These are phyloP conservation scores for Eucera pruinosa DNA, from an alignment of 2,888 invertebrate genomes.

Conservation along the genomic window DNA sequence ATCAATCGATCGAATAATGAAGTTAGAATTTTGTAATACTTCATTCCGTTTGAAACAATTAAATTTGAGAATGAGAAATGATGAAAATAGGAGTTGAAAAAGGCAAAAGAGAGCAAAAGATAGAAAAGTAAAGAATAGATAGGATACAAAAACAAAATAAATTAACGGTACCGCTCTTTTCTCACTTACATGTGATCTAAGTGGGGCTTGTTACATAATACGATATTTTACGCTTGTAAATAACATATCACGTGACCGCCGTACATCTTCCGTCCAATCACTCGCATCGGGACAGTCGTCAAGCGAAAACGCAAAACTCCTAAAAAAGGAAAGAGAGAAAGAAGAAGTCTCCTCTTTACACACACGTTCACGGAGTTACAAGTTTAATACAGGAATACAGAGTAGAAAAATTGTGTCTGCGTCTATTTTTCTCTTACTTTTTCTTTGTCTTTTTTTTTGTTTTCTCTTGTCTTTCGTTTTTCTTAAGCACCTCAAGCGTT, in stretches of 20 bases:
- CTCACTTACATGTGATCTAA: slow-evolving; percentile 64
- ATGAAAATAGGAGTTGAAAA: neutral
- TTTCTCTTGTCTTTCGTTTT: neutral
- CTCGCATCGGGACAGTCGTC: slow-evolving; percentile 71
- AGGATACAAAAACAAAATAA: slow-evolving; percentile 57
- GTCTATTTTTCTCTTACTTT: neutral
- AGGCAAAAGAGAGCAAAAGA: neutral
- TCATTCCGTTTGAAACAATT: too few species aligned
- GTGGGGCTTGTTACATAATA: slow-evolving; percentile 72
- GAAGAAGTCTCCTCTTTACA: slow-evolving; percentile 51
- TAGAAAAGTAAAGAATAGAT: neutral
- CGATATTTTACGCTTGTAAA: slow-evolving; percentile 69
- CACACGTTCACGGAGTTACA: slow-evolving; percentile 35
- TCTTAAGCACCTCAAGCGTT: slow-evolving; percentile 75
- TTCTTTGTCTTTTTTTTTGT: too few species aligned
- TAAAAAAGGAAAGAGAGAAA: slow-evolving; percentile 56
- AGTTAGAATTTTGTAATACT: too few species aligned
- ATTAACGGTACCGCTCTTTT: slow-evolving; percentile 69
- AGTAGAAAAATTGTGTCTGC: slow-evolving; percentile 52
- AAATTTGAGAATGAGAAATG: neutral
- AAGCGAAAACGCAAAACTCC: slow-evolving; percentile 58
- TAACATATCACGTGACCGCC: slow-evolving; percentile 81
- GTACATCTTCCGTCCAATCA: slow-evolving; percentile 70
- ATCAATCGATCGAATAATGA: too few species aligned
- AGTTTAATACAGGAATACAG: slow-evolving; percentile 16